phyloP scores from a whole-genome alignment of 2,888 invertebrate species.

The Machimus rusticus region DNA sequence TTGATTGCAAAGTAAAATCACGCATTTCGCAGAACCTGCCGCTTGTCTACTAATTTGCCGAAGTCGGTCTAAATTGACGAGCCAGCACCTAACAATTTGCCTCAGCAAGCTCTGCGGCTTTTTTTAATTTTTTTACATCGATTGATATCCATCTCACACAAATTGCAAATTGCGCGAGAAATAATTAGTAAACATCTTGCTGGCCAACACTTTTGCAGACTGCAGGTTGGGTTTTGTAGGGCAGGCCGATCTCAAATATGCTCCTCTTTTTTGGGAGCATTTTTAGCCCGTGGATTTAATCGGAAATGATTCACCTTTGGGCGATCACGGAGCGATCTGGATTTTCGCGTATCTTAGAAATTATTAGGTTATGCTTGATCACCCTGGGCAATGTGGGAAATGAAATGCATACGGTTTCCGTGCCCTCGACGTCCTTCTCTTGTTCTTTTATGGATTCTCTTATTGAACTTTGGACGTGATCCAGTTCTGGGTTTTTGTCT shows the following conservation, averaged over 20 bases:
- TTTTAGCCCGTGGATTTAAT: background rate
- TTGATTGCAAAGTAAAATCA: background rate
- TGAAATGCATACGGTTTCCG: background rate
- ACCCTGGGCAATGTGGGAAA: background rate
- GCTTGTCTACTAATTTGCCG: background rate
- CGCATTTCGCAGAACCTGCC: background rate
- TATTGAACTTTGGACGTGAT: background rate
- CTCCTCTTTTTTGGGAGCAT: background rate
- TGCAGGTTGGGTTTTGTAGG: background rate
- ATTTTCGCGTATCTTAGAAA: background rate
- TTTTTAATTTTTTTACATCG: background rate
- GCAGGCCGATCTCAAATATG: background rate
- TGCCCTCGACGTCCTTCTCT: background rate
- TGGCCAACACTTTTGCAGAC: background rate
- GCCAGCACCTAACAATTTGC: background rate
- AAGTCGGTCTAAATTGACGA: background rate
- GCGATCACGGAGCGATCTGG: conserved; percentile 8
- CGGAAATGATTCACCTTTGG: conserved; percentile 14
- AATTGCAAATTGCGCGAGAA: background rate
- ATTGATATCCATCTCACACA: background rate
- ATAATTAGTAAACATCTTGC: background rate
- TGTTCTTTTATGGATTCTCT: background rate
- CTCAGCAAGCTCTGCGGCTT: background rate
- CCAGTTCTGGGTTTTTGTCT: background rate
- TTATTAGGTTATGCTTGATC: background rate